Evolutionary conservation across 2,888 invertebrate species (phyloP).

Genomic region (Nesidiocoris tenuis): DNA sequence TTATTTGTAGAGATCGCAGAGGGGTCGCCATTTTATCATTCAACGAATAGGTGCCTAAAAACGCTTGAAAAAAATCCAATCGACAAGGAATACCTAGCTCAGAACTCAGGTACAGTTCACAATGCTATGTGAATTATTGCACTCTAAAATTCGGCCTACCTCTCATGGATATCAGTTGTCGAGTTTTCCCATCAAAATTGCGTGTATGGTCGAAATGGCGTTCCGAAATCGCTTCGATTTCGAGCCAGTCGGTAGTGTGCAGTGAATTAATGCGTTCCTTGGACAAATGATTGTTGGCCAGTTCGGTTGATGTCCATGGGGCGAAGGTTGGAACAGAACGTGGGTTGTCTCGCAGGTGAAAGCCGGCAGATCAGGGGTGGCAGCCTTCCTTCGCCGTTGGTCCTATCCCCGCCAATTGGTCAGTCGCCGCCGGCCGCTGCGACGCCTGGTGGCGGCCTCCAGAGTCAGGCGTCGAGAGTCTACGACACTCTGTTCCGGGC

Average conservation of each 20-base stretch:
- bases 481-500: constrained; percentile 40
- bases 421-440: constrained; percentile 23
- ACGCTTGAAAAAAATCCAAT: too few relatives aligned
- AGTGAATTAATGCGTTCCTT: too few relatives aligned
- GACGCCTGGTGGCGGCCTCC: not conserved
- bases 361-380: constrained; percentile 10
- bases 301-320: not conserved
- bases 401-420: constrained; percentile 8
- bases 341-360: constrained; percentile 29
- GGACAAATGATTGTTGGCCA: not conserved
- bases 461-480: constrained; percentile 1
- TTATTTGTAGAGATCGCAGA: too few relatives aligned
- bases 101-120: too few relatives aligned
- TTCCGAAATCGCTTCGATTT: too few relatives aligned
- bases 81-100: too few relatives aligned
- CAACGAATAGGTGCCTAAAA: too few relatives aligned
- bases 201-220: not conserved
- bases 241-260: too few relatives aligned
- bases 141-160: too few relatives aligned
- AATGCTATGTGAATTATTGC: too few relatives aligned
- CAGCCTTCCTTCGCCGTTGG: constrained; percentile 11
- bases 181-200: not conserved
- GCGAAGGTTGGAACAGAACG: constrained; percentile 25
- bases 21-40: too few relatives aligned
- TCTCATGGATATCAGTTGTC: not conserved